Evolutionary conservation across 2,113 vertebrate species (phyloP), one percentile per base, ranked within the genome.

Genomic region (Chionomys nivalis): DNA sequence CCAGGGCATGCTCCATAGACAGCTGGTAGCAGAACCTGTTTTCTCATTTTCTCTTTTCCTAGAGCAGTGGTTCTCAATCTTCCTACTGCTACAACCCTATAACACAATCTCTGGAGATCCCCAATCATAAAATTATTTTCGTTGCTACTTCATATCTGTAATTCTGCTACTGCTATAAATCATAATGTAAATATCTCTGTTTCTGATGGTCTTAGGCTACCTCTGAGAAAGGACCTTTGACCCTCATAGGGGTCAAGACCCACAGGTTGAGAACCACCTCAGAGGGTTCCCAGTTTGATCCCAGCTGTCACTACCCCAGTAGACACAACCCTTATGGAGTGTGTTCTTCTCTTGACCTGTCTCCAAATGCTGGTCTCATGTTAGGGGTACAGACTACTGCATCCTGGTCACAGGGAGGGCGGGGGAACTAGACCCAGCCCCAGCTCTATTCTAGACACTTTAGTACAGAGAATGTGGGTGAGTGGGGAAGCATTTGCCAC

Each of bases 281-380:
- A 16, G n/a, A 17, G 24, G n/a, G 24, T 13, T 58, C 6, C 58
- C 19, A 58, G 58, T 6, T 58, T 55, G 55, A 58, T 58, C 1
- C 55, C 55, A 58, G 55, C 17, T 58, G 19, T 58, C 0, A 58
- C 58, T 58, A 58, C 58, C 6, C 55, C 58, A 58, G 58, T 58
- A 58, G 58, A 58, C 58, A 58, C 19, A 21, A 58, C 58, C 58
- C 19, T 58, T 21, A 58, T 1, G 19, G 58, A 58, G 58, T 58
- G 58, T 0, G 19, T 21, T 21, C 55, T 58, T 58, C 58, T 58
- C 58, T 58, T 58, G 58, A 58, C 19, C 58, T 21, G 6, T 58
- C 19, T 58, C 5, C 58, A 58, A 58, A 58, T 58, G 58, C 0
- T 7, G 5, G 6, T 58, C 19, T 0, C 19, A 58, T 0, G 19